phyloP scores from a whole-genome alignment of 1,140 invertebrate genomes.

The Drosophila navojoa region DNA sequence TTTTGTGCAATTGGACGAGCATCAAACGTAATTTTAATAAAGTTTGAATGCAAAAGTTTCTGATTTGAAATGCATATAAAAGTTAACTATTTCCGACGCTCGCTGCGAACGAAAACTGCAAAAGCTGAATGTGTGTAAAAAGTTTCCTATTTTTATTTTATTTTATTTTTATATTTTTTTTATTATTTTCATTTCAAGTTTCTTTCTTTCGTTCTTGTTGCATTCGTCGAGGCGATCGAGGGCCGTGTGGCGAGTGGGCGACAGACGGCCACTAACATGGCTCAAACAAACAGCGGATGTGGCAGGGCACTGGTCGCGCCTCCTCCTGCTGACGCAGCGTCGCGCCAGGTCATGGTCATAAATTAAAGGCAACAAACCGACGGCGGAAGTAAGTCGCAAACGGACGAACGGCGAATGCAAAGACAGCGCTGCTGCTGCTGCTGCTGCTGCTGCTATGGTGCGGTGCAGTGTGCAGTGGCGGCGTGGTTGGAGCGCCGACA shows the following conservation, averaged over 20 bases:
- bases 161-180: too few relatives aligned
- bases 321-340: conserved; percentile 36
- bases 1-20: conserved; percentile 48
- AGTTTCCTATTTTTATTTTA: conserved; percentile 29
- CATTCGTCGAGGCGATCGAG: conserved; percentile 53
- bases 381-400: conserved; percentile 63
- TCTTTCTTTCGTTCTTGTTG: conserved; percentile 21
- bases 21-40: conserved; percentile 78
- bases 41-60: conserved; percentile 79
- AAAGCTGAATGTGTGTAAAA: conserved; percentile 66
- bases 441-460: too few relatives aligned
- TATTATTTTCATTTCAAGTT: neutral
- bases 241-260: conserved; percentile 13
- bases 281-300: conserved; percentile 67
- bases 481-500: conserved; percentile 22
- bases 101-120: conserved; percentile 39
- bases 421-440: neutral
- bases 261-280: conserved; percentile 3
- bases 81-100: conserved; percentile 77
- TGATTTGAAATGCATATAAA: conserved; percentile 81
- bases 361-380: conserved; percentile 78
- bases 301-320: conserved; percentile 15
- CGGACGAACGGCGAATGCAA: conserved; percentile 23
- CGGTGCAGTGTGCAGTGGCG: neutral
- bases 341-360: conserved; percentile 67